Evolutionary conservation across 2,888 invertebrate species (phyloP).

Genomic region (Pollenia griseotomentosa): DNA sequence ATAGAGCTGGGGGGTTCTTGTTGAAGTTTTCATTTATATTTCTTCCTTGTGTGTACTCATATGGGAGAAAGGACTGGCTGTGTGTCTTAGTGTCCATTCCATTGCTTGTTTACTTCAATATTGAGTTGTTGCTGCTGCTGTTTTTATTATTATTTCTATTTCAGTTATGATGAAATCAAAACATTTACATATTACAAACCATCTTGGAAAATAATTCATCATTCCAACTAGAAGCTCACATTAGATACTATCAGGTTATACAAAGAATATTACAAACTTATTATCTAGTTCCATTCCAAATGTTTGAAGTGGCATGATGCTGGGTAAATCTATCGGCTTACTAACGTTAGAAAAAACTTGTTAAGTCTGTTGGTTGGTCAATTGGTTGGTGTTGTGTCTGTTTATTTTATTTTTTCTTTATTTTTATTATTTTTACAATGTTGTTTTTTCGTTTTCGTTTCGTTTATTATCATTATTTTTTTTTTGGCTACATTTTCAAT

Average conservation of each 20-base stretch:
- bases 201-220: slow-evolving; percentile 69
- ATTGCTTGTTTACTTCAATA: slow-evolving; percentile 56
- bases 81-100: slow-evolving; percentile 54
- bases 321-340: slow-evolving; percentile 27
- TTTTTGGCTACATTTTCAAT: slow-evolving; percentile 80
- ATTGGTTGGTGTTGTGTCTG: slow-evolving; percentile 44
- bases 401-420: slow-evolving; percentile 22
- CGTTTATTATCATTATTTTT: slow-evolving; percentile 29
- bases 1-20: slow-evolving; percentile 7
- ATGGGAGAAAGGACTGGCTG: slow-evolving; percentile 8
- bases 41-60: slow-evolving; percentile 27
- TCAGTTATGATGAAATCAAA: slow-evolving; percentile 76
- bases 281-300: slow-evolving; percentile 20
- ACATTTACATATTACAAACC: slow-evolving; percentile 73
- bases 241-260: slow-evolving; percentile 59
- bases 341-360: slow-evolving; percentile 13
- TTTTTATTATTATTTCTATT: slow-evolving; percentile 62
- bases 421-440: slow-evolving; percentile 67
- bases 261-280: slow-evolving; percentile 56
- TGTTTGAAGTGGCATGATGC: not conserved
- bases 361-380: slow-evolving; percentile 60
- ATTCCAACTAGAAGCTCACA: slow-evolving; percentile 30
- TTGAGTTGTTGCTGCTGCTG: slow-evolving; percentile 54
- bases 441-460: slow-evolving; percentile 60
- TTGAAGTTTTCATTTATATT: slow-evolving; percentile 69